Evolutionary conservation across 2,113 vertebrate genomes (phyloP), one percentile per base, ranked within the genome.

Genomic region (Dasyurus viverrinus): DNA sequence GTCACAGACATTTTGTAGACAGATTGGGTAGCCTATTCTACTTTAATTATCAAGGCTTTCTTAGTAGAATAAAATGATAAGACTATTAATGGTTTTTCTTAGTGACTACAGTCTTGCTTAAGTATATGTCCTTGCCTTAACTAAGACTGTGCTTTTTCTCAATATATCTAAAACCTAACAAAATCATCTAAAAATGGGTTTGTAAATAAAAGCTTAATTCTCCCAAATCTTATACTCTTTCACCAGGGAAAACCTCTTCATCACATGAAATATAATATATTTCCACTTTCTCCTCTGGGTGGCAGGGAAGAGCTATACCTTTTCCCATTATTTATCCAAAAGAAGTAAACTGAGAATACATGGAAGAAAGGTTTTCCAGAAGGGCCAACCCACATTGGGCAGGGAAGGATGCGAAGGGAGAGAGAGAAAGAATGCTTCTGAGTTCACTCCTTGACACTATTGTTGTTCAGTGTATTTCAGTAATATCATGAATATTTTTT

Each of bases 261-360:
- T 54, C 26, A 1, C 55, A 8, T 46, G 92, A 95, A 95, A 68
- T 47, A 68, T 9, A 92, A 89, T 11, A 7, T 46, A 9, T 19
- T 54, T 90, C 9, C 22, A 23, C 27, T 47, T 55, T 47, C 9
- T 22, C 48, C 50, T 76, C n/a, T 42, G 50, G 7, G 19, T 91
- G 47, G 12, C 3, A 89, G 27, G 93, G 89, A 91, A 46, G 54
- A 8, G 93, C 3, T 26, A 53, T 16, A 46, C 1, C 0, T 53
- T 52, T 54, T 93, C 54, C 53, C 42, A 54, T 53, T 22, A 54
- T 46, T 95, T 93, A 4, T n/a, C 36, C 68, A 94, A 89, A 92
- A 14, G 8, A 46, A 46, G 2, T 60, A 90, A 90, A 53, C 24
- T 12, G 68, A 76, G 68, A 76, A 12, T 76, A 14, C 30, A 30